Evolutionary conservation across 2,888 invertebrate species (phyloP).

Genomic region (Helobdella robusta): DNA sequence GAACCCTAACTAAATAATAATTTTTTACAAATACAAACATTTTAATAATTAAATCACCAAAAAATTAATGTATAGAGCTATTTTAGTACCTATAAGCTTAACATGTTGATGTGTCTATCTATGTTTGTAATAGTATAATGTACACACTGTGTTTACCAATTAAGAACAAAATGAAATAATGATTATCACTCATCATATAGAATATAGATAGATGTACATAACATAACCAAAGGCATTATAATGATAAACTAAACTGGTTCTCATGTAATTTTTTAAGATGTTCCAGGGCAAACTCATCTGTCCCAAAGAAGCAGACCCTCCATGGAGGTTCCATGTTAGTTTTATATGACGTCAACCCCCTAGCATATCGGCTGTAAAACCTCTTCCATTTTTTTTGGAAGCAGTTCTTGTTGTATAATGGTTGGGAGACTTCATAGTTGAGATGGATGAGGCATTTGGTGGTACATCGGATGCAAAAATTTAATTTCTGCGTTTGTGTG

Average conservation of each 20-base stretch:
- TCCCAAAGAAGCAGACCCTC: constrained; percentile 74
- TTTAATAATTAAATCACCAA: background rate
- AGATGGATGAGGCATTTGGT: background rate
- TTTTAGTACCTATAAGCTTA: background rate
- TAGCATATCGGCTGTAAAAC: background rate
- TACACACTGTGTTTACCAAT: no score
- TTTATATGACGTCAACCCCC: background rate
- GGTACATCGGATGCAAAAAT: no score
- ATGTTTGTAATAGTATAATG: no score
- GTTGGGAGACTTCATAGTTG: background rate
- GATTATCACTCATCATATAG: no score
- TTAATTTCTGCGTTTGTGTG: no score
- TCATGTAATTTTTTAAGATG: constrained; percentile 63
- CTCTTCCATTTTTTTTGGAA: background rate
- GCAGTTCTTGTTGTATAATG: background rate
- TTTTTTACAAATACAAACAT: no score
- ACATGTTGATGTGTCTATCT: no score
- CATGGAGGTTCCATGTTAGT: constrained; percentile 48
- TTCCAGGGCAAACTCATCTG: constrained; percentile 69
- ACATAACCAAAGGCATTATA: background rate
- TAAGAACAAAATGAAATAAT: no score
- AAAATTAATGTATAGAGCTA: background rate
- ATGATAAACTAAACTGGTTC: constrained; percentile 56
- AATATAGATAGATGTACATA: background rate
- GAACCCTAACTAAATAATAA: no score